Percentiles rank a stretch among this genome's conserved stretches.
Evolutionary conservation across 2,797 vertebrate species (phyloP).

Genomic region (Sebastes matsubarae): DNA sequence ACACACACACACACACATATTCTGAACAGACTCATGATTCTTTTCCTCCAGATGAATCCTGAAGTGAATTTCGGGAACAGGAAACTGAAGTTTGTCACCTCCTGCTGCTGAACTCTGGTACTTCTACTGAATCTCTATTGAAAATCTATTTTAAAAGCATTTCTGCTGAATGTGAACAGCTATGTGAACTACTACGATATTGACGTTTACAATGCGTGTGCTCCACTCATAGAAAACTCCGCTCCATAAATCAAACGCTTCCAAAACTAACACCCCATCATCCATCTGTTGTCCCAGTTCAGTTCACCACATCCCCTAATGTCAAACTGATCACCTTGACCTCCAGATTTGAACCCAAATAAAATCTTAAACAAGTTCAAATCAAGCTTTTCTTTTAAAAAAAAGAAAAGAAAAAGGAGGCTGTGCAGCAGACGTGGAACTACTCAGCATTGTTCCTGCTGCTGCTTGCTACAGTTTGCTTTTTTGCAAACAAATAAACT

Average conservation of each 20-base stretch:
- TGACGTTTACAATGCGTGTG: too few species aligned
- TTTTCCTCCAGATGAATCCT: not conserved
- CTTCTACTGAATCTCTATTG: not conserved
- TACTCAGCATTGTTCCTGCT: not conserved
- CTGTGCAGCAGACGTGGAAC: not conserved
- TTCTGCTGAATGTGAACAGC: not conserved
- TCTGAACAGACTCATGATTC: too few species aligned
- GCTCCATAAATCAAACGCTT: too few species aligned
- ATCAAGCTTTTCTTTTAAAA: not conserved
- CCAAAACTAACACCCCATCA: too few species aligned
- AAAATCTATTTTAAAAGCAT: not conserved
- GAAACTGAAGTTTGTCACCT: not conserved
- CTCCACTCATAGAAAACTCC: too few species aligned
- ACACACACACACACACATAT: conserved; percentile 3
- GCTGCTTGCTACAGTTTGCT: not conserved
- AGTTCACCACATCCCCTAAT: too few species aligned
- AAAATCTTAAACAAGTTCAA: not conserved
- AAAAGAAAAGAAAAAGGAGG: not conserved
- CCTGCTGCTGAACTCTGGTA: not conserved
- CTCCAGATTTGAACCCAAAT: not conserved
- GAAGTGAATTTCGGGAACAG: not conserved
- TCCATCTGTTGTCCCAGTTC: too few species aligned
- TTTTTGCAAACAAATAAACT: not conserved
- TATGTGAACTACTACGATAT: not conserved
- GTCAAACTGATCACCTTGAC: too few species aligned